Percentiles rank a stretch among this genome's conserved stretches.
Evolutionary conservation across 2,797 vertebrate genomes (phyloP).

Genomic region (Forpus xanthops): DNA sequence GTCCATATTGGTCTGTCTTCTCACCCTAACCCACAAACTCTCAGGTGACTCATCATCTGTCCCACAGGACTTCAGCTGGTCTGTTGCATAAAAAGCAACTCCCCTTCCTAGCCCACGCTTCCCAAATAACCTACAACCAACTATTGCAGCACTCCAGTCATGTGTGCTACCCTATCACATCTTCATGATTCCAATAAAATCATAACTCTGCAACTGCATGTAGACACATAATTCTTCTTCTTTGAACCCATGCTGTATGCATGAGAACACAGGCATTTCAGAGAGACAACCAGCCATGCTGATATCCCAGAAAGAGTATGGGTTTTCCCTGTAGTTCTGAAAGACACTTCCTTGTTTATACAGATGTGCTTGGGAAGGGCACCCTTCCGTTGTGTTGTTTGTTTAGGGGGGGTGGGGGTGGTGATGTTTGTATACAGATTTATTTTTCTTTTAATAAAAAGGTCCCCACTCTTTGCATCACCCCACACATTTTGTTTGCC

Average conservation of each 20-base stretch:
- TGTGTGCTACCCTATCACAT: background rate
- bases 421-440: background rate
- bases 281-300: background rate
- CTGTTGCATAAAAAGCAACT: background rate
- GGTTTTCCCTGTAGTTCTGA: background rate
- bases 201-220: background rate
- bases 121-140: background rate
- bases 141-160: background rate
- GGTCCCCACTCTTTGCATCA: background rate
- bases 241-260: background rate
- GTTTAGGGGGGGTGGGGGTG: background rate
- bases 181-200: background rate
- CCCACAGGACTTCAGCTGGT: background rate
- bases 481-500: background rate
- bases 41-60: background rate
- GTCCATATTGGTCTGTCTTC: background rate
- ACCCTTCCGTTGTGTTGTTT: background rate
- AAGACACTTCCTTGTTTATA: background rate
- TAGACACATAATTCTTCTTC: background rate
- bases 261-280: background rate
- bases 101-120: background rate
- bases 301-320: background rate
- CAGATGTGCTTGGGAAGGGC: rapidly evolving
- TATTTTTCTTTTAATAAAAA: background rate
- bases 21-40: background rate